These are phyloP conservation scores for Phoxinus phoxinus DNA, from an alignment of 2,113 vertebrate species.

Conservation along the genomic window DNA sequence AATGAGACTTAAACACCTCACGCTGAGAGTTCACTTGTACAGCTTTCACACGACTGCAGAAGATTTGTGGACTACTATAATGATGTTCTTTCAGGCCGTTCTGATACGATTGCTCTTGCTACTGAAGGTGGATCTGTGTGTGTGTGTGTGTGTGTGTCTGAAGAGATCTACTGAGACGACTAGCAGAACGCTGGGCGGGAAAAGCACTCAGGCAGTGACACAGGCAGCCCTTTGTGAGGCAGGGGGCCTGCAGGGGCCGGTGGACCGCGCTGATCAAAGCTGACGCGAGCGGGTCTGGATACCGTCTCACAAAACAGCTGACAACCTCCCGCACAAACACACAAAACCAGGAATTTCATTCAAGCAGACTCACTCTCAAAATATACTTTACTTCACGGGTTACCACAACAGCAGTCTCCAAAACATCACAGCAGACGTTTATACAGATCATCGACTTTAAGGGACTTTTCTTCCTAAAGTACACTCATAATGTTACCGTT, in stretches of 20 bases:
- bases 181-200: constrained; percentile 31
- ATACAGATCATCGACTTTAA: neutral
- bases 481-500: neutral
- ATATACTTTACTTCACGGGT: neutral
- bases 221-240: constrained; percentile 60
- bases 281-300: constrained; percentile 46
- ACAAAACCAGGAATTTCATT: constrained; percentile 7
- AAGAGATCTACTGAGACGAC: constrained; percentile 34
- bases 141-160: constrained; percentile 22
- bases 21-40: neutral
- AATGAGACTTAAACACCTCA: no score
- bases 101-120: no score
- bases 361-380: neutral
- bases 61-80: no score
- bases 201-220: constrained; percentile 47
- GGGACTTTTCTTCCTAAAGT: neutral
- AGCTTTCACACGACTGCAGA: no score
- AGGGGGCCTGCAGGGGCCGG: constrained; percentile 37
- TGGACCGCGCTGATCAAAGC: constrained; percentile 58
- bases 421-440: neutral
- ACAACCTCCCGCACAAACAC: constrained; percentile 40
- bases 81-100: no score
- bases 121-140: neutral
- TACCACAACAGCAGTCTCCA: neutral
- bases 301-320: constrained; percentile 52